phyloP scores from a whole-genome alignment of 2,888 invertebrate species.

The Papilio gigon region DNA sequence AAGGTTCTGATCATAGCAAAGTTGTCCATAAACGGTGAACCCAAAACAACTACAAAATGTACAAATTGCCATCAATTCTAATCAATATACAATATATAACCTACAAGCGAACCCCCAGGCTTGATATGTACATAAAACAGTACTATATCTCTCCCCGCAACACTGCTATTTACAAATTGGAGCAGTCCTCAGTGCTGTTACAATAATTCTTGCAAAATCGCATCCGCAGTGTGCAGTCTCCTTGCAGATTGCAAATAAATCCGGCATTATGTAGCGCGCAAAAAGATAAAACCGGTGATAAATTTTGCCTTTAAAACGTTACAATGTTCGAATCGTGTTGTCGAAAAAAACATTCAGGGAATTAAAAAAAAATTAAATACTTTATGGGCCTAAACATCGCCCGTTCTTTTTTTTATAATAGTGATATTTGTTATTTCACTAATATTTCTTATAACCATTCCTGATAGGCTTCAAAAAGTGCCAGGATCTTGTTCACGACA shows the following conservation, averaged over 20 bases:
- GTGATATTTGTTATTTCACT: too few species aligned
- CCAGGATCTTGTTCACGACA: too few species aligned
- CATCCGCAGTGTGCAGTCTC: constrained; percentile 46
- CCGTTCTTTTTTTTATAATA: too few species aligned
- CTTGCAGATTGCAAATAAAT: constrained; percentile 50
- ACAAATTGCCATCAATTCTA: too few species aligned
- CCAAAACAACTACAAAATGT: too few species aligned
- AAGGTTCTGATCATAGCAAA: too few species aligned
- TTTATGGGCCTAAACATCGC: not conserved
- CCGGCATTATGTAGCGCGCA: constrained; percentile 42
- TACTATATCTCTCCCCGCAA: constrained; percentile 15
- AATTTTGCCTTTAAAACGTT: constrained; percentile 22
- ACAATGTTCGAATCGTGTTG: constrained; percentile 13
- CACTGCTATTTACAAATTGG: constrained; percentile 45
- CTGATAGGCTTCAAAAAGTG: too few species aligned
- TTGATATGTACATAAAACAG: constrained; percentile 3
- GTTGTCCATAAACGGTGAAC: too few species aligned
- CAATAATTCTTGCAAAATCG: constrained; percentile 44
- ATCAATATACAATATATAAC: too few species aligned
- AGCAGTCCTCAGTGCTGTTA: constrained; percentile 42
- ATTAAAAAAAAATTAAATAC: not conserved
- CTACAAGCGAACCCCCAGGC: too few species aligned
- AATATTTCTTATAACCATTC: too few species aligned
- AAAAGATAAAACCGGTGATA: constrained; percentile 39
- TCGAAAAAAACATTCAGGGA: constrained; percentile 28